These are phyloP conservation scores for Hassar affinis DNA, from an alignment of 2,113 vertebrate genomes.

Conservation along the genomic window DNA sequence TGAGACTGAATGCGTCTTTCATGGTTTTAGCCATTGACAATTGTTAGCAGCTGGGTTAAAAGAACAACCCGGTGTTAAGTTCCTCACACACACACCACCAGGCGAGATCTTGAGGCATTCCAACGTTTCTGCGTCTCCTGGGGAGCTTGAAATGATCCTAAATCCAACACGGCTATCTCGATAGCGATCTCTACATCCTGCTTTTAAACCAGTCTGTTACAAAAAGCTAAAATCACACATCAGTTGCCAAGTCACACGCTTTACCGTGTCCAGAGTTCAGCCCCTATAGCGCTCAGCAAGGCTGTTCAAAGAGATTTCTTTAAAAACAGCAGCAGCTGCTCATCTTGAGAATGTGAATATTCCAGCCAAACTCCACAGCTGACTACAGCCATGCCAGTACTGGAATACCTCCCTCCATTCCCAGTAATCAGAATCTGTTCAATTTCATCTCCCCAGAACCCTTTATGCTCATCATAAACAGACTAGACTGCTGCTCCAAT, in stretches of 20 bases:
- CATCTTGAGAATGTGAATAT: neutral
- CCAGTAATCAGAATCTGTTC: neutral
- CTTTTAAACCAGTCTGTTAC: neutral
- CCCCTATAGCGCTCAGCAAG: neutral
- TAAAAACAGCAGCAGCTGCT: conserved; percentile 18
- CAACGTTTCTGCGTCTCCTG: neutral
- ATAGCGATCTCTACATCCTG: neutral
- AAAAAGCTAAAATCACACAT: neutral
- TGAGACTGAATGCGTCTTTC: too few species aligned
- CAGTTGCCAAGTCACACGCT: neutral
- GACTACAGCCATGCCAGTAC: neutral
- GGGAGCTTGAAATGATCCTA: neutral
- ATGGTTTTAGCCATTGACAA: too few species aligned
- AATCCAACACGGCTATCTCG: neutral
- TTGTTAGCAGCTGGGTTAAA: neutral
- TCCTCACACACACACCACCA: neutral
- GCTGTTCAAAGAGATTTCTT: conserved; percentile 32
- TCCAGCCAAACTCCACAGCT: neutral
- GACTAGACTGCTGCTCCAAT: neutral
- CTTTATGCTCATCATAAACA: too few species aligned
- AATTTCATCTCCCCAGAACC: neutral
- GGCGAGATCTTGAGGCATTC: neutral
- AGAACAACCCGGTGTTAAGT: neutral
- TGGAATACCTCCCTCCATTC: neutral
- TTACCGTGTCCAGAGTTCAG: neutral